A percentile compares a stretch with the other conserved stretches of the same genome.
These are phyloP conservation scores for Ypsolopha scabrella DNA, from an alignment of 2,888 invertebrate species.

Conservation along the genomic window DNA sequence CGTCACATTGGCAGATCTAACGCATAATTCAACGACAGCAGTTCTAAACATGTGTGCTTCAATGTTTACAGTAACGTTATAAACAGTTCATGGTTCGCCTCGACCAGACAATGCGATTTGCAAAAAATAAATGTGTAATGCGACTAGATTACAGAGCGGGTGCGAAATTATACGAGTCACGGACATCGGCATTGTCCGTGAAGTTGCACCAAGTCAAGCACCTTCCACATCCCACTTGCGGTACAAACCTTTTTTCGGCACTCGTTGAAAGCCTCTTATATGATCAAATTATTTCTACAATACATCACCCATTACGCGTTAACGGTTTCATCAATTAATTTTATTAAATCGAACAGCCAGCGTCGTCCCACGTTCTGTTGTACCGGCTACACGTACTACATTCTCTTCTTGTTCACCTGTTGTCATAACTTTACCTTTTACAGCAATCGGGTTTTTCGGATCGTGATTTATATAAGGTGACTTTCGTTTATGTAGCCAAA, in stretches of 20 bases:
- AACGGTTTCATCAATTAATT: conserved; percentile 64
- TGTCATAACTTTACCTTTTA: background rate
- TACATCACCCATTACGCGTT: conserved; percentile 52
- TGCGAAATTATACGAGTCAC: conserved; percentile 48
- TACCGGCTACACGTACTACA: background rate
- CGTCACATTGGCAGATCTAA: too few species aligned
- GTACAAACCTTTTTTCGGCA: conserved; percentile 34
- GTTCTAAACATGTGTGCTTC: too few species aligned
- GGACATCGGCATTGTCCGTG: conserved; percentile 39
- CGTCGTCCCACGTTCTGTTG: conserved; percentile 45
- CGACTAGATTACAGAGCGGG: conserved; percentile 46
- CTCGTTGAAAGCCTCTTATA: conserved; percentile 37
- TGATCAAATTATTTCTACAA: conserved; percentile 61
- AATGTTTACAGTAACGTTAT: too few species aligned
- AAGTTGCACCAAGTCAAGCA: conserved; percentile 10
- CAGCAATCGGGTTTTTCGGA: background rate
- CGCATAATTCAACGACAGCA: too few species aligned
- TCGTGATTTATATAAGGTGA: too few species aligned
- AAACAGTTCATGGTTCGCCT: conserved; percentile 6
- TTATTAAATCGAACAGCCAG: conserved; percentile 54
- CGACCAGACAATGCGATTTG: background rate
- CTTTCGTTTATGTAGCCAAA: too few species aligned
- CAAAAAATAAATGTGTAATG: conserved; percentile 32
- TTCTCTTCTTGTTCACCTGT: background rate
- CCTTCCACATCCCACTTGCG: conserved; percentile 21